Conservation (phyloP, 2,797 vertebrate genomes). For the Sebastes paucispinis region DNA sequence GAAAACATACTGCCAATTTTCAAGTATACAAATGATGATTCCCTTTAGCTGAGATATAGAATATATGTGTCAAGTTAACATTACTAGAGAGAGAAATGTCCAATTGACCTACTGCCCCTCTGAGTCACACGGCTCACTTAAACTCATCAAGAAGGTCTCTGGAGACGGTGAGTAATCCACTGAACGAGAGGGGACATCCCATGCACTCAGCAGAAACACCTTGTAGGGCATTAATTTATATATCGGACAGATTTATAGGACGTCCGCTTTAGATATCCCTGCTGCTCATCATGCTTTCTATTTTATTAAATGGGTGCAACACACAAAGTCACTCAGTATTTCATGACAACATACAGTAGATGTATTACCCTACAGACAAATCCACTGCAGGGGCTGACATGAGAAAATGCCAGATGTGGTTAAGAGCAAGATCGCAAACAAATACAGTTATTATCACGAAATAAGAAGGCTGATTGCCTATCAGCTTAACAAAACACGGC, state of each 20-base stretch:
- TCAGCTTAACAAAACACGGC: background rate
- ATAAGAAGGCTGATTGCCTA: background rate
- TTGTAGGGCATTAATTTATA: slow-evolving; percentile 47
- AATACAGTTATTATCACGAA: background rate
- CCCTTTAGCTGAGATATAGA: background rate
- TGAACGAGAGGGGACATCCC: background rate
- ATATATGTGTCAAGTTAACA: background rate
- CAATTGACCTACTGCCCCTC: background rate
- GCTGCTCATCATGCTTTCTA: background rate
- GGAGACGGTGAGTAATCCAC: slow-evolving; percentile 19
- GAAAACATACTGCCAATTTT: background rate
- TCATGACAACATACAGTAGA: background rate
- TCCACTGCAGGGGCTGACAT: background rate
- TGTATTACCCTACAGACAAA: background rate
- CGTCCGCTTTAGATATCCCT: background rate
- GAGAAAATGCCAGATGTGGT: background rate
- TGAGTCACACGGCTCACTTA: slow-evolving; percentile 1
- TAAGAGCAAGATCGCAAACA: background rate
- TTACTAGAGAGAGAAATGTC: background rate
- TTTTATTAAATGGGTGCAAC: background rate
- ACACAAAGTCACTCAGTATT: background rate
- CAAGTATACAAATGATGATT: background rate
- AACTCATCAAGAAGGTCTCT: background rate
- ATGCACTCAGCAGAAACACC: slow-evolving; percentile 53
- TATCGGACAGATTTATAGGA: background rate